Base-by-base conservation (phyloP, 2,888 invertebrate genomes). In the Malthinus flaveolus region DNA sequence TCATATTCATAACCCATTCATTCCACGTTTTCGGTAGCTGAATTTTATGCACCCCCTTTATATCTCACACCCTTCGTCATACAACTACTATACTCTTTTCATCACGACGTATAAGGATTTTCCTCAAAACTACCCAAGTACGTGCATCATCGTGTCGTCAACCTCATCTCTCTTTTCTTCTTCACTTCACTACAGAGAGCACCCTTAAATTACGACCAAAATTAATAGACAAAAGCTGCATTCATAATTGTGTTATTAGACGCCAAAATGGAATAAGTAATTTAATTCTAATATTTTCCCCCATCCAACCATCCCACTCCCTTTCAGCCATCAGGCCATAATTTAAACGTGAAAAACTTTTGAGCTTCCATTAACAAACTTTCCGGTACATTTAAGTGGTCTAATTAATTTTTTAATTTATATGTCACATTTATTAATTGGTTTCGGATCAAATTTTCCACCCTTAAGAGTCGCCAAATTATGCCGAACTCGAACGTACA, bases 21-120 rank as follows among this genome's bases (percentile, higher is more conserved):
- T 34, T 51, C 34, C 59, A 59, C 59, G 59, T 59, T 59, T 51
- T 54, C 47, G 32, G 32, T 15, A 47, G 47, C 49, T 42, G 55
- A 59, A 59, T 59, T 59, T 59, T 59, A 59, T 59, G 59, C 59
- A 59, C 59, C 59, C 59, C 53, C 23, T 23, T 23, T 23, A 23
- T 59, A 49, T 54, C 54, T 49, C 54, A 48, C 59, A 37, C 59
- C 51, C 55, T 59, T 50, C 13, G 23, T 9, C 23, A 23, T 23
- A 23, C 23, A 23, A 23, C 23, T 23, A 23, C 23, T 23, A 23
- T 23, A 23, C 56, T 45, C 52, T 48, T 58, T 51, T 59, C 59
- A 55, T 36, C 51, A 33, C 32, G 59, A 55, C 50, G 50, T 55
- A 36, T 3, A 5, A 23, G 47, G 51, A 48, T 55, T 50, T 55